These are phyloP conservation scores for Drosophila neocordata DNA, from an alignment of 1,140 invertebrate genomes.

Conservation along the genomic window DNA sequence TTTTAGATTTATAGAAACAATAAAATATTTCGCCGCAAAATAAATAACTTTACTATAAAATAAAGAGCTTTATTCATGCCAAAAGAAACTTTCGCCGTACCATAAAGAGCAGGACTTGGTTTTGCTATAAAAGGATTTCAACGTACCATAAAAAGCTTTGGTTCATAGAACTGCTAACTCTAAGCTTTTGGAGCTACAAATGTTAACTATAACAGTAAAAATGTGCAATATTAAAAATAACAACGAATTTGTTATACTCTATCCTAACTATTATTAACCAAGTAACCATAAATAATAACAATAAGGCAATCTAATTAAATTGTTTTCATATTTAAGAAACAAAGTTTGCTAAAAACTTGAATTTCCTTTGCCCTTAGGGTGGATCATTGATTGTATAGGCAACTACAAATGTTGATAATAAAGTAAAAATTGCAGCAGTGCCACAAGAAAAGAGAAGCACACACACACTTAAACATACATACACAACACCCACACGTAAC, in stretches of 20 bases:
- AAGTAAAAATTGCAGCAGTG: slow-evolving; percentile 70
- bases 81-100: too few relatives aligned
- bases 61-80: background rate
- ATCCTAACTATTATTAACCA: slow-evolving; percentile 28
- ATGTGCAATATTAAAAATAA: slow-evolving; percentile 13
- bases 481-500: slow-evolving; percentile 72
- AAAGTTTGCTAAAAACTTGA: slow-evolving; percentile 34
- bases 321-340: slow-evolving; percentile 53
- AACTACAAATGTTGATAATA: slow-evolving; percentile 63
- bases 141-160: slow-evolving; percentile 9
- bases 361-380: background rate
- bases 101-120: slow-evolving; percentile 19
- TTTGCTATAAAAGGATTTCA: too few relatives aligned
- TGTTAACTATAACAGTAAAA: background rate
- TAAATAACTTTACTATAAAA: too few relatives aligned
- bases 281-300: slow-evolving; percentile 70
- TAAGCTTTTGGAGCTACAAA: slow-evolving; percentile 15
- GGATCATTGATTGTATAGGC: slow-evolving; percentile 11
- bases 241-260: slow-evolving; percentile 14
- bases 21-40: too few relatives aligned
- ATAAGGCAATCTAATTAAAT: slow-evolving; percentile 52
- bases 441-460: slow-evolving; percentile 9
- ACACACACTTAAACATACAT: background rate
- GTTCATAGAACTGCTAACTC: slow-evolving; percentile 4
- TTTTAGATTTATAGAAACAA: too few relatives aligned